A percentile compares a stretch with the other conserved stretches of the same genome.
Evolutionary conservation across 2,797 vertebrate genomes (phyloP).

Genomic region (Pteropus rufus): DNA sequence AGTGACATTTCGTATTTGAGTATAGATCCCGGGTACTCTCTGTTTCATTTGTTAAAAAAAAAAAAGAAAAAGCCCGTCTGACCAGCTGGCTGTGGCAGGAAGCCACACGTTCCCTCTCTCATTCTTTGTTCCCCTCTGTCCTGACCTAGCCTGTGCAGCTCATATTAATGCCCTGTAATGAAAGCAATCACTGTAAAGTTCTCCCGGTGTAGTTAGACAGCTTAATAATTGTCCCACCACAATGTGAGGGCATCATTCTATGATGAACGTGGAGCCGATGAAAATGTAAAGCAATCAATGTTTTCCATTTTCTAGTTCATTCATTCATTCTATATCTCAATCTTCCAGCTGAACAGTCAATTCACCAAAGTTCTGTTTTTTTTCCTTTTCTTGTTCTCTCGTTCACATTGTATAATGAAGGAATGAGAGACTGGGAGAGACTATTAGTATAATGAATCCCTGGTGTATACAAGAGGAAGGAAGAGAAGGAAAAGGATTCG

Average conservation of each 20-base stretch:
- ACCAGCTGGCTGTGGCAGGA: background rate
- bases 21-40: background rate
- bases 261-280: constrained; percentile 43
- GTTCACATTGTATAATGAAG: background rate
- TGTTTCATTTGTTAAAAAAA: background rate
- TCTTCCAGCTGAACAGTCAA: constrained; percentile 59
- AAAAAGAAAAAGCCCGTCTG: background rate
- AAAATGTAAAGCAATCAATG: constrained; percentile 67
- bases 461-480: background rate
- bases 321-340: constrained; percentile 60
- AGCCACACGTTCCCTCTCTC: too few relatives aligned
- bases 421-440: background rate
- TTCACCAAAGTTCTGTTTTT: background rate
- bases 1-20: background rate
- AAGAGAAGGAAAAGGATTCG: background rate
- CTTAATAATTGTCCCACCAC: constrained; percentile 40
- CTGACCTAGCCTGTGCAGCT: background rate
- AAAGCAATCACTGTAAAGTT: constrained; percentile 19
- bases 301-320: constrained; percentile 70
- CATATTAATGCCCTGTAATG: background rate
- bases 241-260: background rate
- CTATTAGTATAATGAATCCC: constrained; percentile 22
- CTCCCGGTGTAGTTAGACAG: constrained; percentile 41
- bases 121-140: background rate
- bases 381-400: background rate